phyloP scores from a whole-genome alignment of 1,140 invertebrate genomes.

The Drosophila trapezifrons region DNA sequence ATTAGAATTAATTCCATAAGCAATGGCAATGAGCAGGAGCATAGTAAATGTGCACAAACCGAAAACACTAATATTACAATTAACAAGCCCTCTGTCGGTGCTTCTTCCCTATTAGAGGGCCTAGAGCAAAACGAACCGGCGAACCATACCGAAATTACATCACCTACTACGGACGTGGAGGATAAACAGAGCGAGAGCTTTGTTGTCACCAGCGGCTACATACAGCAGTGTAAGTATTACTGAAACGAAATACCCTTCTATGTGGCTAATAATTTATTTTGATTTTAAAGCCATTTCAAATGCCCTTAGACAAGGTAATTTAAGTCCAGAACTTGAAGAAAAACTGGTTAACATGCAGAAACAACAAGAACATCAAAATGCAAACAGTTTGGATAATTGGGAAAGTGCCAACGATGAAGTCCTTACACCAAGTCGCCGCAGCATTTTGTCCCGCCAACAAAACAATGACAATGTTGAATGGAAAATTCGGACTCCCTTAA shows the following conservation, averaged over 20 bases:
- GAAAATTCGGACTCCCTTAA: conserved; percentile 54
- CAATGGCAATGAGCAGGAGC: conserved; percentile 36
- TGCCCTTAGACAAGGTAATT: conserved; percentile 92
- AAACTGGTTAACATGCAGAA: conserved; percentile 94
- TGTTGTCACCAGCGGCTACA: conserved; percentile 93
- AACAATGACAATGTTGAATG: conserved; percentile 63
- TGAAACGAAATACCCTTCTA: not conserved
- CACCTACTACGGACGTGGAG: conserved; percentile 15
- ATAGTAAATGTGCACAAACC: conserved; percentile 56
- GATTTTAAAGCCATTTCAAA: conserved; percentile 89
- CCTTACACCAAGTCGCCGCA: conserved; percentile 32
- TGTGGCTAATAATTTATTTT: not conserved
- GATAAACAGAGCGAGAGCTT: conserved; percentile 85
- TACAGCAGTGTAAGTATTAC: conserved; percentile 88
- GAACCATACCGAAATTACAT: conserved; percentile 12
- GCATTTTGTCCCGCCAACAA: conserved; percentile 47
- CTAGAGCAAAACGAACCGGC: conserved; percentile 42
- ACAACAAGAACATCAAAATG: conserved; percentile 92
- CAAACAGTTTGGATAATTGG: conserved; percentile 83
- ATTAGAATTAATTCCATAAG: conserved; percentile 40
- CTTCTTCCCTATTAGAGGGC: conserved; percentile 45
- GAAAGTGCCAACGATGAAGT: conserved; percentile 31
- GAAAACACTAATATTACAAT: conserved; percentile 58
- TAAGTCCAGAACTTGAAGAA: conserved; percentile 96
- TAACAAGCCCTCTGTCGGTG: conserved; percentile 35